Conservation (phyloP, 1,140 invertebrate species). For the Danaus plexippus region DNA sequence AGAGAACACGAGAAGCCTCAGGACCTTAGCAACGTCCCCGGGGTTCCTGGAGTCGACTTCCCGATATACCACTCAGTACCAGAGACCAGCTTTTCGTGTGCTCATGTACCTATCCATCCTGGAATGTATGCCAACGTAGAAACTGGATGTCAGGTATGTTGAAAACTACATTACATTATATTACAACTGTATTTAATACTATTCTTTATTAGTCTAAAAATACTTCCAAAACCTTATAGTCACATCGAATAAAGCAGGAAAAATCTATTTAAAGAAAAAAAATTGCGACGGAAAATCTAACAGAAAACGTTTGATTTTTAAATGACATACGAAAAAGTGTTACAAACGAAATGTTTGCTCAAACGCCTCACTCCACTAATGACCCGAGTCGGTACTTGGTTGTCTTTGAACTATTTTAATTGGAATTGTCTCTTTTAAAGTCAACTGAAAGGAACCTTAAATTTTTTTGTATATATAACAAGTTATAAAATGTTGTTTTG, state of each 20-base stretch:
- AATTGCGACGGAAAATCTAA: too few relatives aligned
- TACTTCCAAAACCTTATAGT: too few relatives aligned
- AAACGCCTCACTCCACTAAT: constrained; percentile 12
- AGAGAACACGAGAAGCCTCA: constrained; percentile 77
- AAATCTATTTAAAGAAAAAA: too few relatives aligned
- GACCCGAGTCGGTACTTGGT: constrained; percentile 8
- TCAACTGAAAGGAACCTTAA: constrained; percentile 10
- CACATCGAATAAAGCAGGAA: too few relatives aligned
- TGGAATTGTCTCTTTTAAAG: constrained; percentile 22
- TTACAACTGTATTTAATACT: too few relatives aligned
- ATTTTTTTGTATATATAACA: too few relatives aligned
- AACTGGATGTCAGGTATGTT: constrained; percentile 83
- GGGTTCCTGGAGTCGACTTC: constrained; percentile 82
- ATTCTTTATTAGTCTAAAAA: too few relatives aligned
- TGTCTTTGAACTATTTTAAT: constrained; percentile 20
- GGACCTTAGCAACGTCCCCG: constrained; percentile 84
- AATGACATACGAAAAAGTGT: too few relatives aligned
- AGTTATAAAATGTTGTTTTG: too few relatives aligned
- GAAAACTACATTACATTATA: too few relatives aligned
- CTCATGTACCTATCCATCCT: constrained; percentile 80
- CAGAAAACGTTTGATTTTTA: too few relatives aligned
- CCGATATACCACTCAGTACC: constrained; percentile 84
- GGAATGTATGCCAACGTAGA: constrained; percentile 92
- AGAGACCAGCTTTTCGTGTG: constrained; percentile 84
- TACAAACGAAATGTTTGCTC: too few relatives aligned